These are phyloP conservation scores for Agapostemon virescens DNA, from an alignment of 2,888 invertebrate genomes.

Conservation along the genomic window DNA sequence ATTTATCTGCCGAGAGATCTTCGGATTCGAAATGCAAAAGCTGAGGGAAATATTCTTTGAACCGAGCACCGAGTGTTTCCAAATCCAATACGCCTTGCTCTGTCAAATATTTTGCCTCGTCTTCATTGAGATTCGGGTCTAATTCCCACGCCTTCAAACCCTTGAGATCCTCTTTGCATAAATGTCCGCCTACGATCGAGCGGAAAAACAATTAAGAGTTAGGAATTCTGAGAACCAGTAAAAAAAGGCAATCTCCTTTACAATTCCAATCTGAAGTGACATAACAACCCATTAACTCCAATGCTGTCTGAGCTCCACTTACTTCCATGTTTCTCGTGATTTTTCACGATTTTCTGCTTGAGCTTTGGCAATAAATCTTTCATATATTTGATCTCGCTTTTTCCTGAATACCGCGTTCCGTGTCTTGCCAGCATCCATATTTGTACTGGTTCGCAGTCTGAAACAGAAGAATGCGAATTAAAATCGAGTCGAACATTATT, in stretches of 20 bases:
- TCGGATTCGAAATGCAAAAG: constrained; percentile 80
- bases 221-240: background rate
- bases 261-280: background rate
- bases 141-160: constrained; percentile 85
- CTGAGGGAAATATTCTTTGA: constrained; percentile 84
- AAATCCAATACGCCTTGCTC: constrained; percentile 83
- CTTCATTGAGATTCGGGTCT: constrained; percentile 83
- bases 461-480: background rate
- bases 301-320: background rate
- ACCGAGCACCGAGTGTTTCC: constrained; percentile 85
- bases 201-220: background rate
- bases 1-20: constrained; percentile 71
- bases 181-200: constrained; percentile 53
- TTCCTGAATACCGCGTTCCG: constrained; percentile 86
- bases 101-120: constrained; percentile 84
- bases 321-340: constrained; percentile 81
- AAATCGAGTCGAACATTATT: background rate
- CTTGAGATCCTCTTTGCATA: constrained; percentile 86
- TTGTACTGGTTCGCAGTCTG: constrained; percentile 86
- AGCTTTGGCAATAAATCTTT: constrained; percentile 82
- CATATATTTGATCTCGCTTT: constrained; percentile 82
- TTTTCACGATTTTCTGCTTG: constrained; percentile 84
- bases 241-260: constrained; percentile 5
- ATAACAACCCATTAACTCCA: background rate
- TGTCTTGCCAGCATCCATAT: constrained; percentile 88